Conservation (phyloP, 2,113 vertebrate genomes). For the Cryptomyrus ogoouensis region DNA sequence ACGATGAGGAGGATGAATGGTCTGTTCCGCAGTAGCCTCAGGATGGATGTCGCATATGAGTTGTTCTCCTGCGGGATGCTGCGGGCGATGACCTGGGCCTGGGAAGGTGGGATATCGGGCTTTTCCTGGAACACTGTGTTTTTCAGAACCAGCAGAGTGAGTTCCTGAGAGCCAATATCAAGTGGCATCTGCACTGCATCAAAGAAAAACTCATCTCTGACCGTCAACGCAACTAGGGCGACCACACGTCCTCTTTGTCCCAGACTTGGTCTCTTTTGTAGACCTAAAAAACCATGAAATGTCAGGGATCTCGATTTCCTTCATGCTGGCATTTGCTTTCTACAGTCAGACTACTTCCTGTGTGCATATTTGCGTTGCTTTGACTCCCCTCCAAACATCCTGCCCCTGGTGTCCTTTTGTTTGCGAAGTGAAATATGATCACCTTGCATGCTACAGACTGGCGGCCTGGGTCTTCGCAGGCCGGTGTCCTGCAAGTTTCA, state of each 20-base stretch:
- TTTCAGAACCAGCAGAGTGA: not conserved
- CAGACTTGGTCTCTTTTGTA: not conserved
- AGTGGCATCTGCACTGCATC: not conserved
- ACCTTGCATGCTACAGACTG: not conserved
- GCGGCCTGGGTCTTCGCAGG: not conserved
- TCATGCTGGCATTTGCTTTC: not conserved
- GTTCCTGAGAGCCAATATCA: constrained; percentile 21
- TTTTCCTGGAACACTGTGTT: constrained; percentile 81
- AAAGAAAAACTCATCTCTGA: not conserved
- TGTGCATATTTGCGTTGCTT: not conserved
- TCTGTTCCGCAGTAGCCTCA: constrained; percentile 69
- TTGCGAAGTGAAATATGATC: not conserved
- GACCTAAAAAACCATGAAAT: not conserved
- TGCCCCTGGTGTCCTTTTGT: not conserved
- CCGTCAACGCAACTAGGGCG: not conserved
- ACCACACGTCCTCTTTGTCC: not conserved
- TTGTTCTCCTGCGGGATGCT: constrained; percentile 49
- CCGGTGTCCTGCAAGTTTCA: not conserved
- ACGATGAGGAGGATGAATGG: constrained; percentile 81
- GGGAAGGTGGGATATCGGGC: constrained; percentile 73
- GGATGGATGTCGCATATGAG: constrained; percentile 72
- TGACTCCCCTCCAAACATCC: not conserved
- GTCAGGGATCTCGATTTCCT: not conserved
- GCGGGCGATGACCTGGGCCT: constrained; percentile 72
- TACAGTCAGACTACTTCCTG: not conserved